Evolutionary conservation across 2,888 invertebrate species (phyloP), one percentile per base, ranked within the genome.

Genomic region (Eupelmus urozonus): DNA sequence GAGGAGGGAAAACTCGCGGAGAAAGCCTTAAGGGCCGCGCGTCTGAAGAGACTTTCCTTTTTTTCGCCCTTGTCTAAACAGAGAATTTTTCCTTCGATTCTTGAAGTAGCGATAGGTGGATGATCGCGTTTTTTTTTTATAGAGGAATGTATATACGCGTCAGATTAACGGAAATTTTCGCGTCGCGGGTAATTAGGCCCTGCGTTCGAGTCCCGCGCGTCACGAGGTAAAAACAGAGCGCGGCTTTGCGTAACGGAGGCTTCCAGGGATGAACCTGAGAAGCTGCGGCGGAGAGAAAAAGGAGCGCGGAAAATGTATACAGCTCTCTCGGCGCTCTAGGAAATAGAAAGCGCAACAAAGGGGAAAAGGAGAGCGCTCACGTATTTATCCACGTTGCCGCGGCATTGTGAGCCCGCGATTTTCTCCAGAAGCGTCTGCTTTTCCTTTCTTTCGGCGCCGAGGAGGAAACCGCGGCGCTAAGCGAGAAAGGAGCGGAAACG

Each of bases 321-420:
- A 34, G 34, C 34, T 51, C 27, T 25, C 60, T 13, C 20, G 20
- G 57, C 55, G 65, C 23, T 62, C 42, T 27, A 49, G 72, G 60
- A 78, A 78, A 70, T 69, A 70, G 73, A 78, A 74, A 69, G 73
- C 69, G 59, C 70, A 78, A 78, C 78, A 78, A 78, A 78, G 74
- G n/a, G 25, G 62, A 27, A 65, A 65, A 78, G 57, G 74, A 65
- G 74, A 69, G 60, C 53, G 23, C 27, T 65, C 53, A 69, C 73
- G 66, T 76, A 82, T 82, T 81, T 75, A 80, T 82, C 80, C 83
- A 85, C 84, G 85, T n/a, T n/a, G 34, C 34, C 34, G 34, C 34
- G 34, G 34, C 9, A 34, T 34, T 34, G 34, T 34, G 9, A n/a
- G n/a, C 9, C 3, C 34, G 34, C 34, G 53, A 75, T 71, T 72